A percentile compares a stretch with the other conserved stretches of the same genome.
phyloP scores from a whole-genome alignment of 2,797 vertebrate genomes.

The Halcyon chelicuti region DNA sequence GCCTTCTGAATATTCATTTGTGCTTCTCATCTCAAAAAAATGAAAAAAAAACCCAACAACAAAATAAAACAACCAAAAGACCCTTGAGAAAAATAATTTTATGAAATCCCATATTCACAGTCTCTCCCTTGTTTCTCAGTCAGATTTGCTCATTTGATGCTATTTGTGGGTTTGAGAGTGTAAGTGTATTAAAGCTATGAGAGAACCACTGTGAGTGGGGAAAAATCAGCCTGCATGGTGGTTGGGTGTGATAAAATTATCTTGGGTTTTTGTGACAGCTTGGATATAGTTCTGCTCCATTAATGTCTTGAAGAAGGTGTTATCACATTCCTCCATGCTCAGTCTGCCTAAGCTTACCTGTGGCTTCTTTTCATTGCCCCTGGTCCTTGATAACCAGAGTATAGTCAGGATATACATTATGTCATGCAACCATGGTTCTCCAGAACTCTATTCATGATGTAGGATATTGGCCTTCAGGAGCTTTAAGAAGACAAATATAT shows the following conservation, averaged over 20 bases:
- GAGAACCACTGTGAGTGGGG: neutral
- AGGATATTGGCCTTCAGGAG: neutral
- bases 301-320: neutral
- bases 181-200: neutral
- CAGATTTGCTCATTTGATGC: neutral
- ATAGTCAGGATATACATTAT: neutral
- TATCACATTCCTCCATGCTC: neutral
- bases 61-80: rapidly evolving
- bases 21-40: neutral
- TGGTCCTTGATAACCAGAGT: neutral
- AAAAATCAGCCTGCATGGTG: neutral
- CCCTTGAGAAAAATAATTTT: neutral
- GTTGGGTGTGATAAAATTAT: neutral
- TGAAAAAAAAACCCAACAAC: rapidly evolving
- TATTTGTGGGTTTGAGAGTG: neutral
- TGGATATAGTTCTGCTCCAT: neutral
- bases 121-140: neutral
- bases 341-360: neutral
- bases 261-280: neutral
- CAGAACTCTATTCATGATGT: neutral
- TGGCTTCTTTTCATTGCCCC: neutral
- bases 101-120: neutral
- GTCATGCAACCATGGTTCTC: rapidly evolving
- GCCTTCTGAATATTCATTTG: neutral
- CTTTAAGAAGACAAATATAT: neutral